Evolutionary conservation across 2,113 vertebrate species (phyloP).

Genomic region (Spilogale gracilis): DNA sequence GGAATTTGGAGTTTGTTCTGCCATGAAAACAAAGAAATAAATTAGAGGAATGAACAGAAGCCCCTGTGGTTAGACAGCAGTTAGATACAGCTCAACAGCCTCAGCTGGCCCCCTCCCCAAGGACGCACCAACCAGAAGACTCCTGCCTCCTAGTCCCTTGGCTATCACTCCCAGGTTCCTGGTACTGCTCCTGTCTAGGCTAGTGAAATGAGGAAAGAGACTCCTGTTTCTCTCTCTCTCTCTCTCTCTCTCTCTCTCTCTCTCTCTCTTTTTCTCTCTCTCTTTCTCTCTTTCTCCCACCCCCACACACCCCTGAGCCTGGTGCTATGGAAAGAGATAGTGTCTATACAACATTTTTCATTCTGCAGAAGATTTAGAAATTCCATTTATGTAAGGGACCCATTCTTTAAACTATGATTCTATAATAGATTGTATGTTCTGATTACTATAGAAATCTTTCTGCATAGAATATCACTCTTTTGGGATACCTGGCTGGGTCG

Average conservation of each 20-base stretch:
- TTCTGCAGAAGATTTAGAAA: background rate
- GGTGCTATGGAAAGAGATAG: background rate
- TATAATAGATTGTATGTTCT: background rate
- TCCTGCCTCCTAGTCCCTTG: background rate
- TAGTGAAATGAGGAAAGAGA: background rate
- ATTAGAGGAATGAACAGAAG: conserved; percentile 85
- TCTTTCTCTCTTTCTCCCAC: background rate
- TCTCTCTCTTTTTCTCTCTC: background rate
- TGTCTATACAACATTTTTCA: background rate
- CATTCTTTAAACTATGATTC: background rate
- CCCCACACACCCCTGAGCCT: too few species aligned
- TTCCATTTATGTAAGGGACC: background rate
- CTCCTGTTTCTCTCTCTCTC: background rate
- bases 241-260: too few species aligned
- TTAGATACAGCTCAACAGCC: background rate
- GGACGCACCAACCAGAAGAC: background rate
- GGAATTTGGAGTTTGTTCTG: conserved; percentile 87
- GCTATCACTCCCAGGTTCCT: background rate
- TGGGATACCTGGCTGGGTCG: background rate
- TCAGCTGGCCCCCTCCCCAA: background rate
- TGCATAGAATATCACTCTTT: background rate
- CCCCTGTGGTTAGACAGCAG: conserved; percentile 31
- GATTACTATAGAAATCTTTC: background rate
- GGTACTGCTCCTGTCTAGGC: background rate
- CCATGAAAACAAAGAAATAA: conserved; percentile 86